Percentiles rank a stretch among this genome's conserved stretches.
phyloP scores from a whole-genome alignment of 1,140 invertebrate genomes.

The Rhopalosiphum padi region DNA sequence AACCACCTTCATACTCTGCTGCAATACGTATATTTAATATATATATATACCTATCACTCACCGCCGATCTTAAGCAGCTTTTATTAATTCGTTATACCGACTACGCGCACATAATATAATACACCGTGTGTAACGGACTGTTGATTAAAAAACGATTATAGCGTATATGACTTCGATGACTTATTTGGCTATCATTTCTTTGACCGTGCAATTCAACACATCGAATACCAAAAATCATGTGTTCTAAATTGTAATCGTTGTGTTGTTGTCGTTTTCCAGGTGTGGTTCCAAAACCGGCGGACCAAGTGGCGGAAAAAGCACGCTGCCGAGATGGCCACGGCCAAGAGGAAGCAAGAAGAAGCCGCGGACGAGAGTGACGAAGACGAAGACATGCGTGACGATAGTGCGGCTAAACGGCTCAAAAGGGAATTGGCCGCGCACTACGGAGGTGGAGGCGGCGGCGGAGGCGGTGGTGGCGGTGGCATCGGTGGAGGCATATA shows the following conservation, averaged over 20 bases:
- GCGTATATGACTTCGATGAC: neutral
- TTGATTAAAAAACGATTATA: neutral
- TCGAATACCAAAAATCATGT: neutral
- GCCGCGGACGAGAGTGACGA: constrained; percentile 78
- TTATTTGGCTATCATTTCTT: neutral
- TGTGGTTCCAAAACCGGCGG: constrained; percentile 99
- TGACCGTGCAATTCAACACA: neutral
- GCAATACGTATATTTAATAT: no score
- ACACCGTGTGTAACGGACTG: no score
- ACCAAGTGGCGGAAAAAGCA: constrained; percentile 99
- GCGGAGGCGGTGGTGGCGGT: constrained; percentile 64
- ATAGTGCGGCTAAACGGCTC: constrained; percentile 67
- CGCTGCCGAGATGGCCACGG: constrained; percentile 98
- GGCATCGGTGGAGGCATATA: constrained; percentile 60
- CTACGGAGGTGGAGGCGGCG: constrained; percentile 59
- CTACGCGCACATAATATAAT: no score
- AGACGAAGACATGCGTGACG: constrained; percentile 65
- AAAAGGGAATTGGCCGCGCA: constrained; percentile 68
- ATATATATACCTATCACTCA: neutral
- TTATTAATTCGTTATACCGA: neutral
- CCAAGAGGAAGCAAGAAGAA: constrained; percentile 95
- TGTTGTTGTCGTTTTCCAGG: constrained; percentile 70
- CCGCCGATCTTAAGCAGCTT: neutral
- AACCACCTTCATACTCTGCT: neutral
- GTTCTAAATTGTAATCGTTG: neutral